Base-by-base conservation (phyloP, 1,140 invertebrate genomes). In the Drosophila sp. region DNA sequence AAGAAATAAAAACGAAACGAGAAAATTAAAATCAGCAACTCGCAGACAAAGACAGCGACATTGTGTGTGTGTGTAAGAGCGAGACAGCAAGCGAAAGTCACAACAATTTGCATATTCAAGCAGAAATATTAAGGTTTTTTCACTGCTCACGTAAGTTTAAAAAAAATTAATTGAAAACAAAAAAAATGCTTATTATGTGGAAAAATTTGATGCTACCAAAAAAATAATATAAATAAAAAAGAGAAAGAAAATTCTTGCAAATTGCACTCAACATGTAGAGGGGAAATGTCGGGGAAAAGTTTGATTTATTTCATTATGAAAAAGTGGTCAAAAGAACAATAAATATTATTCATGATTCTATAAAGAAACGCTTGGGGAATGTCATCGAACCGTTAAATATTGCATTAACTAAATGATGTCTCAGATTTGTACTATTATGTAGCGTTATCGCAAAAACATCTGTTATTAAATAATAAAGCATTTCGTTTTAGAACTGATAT, bases 171-270 rank as follows among this genome's bases (percentile, higher is more conserved):
- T n/a, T n/a, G n/a, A n/a, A 25, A 34, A 25, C 5, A 38, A 40
- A 58, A 57, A 66, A 57, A 34, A 13, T n/a, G 54, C 74, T 61
- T 69, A 66, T 13, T 16, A 70, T 66, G 70, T 84, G 66, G 34
- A 86, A 83, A 83, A 87, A 78, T 87, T 78, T 72, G 46, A 59
- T 50, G 82, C 82, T 81, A 87, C 74, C 82, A 84, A 59, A 38
- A 66, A 18, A 51, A 65, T 27, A 51, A 72, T 18, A 11, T 7
- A 46, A 27, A 59, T 45, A 16, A 63, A 43, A 5, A 27, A 41
- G 45, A 36, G 5, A n/a, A 34, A 13, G 56, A 38, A 50, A 48
- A 71, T 41, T 69, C 21, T 41, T 11, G 45, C 41, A 48, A 59
- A 67, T n/a, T 54, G 58, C 58, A 50, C 53, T 56, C 38, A 51